Conservation (phyloP, 1,140 invertebrate species). For the Drosophila malerkotliana region DNA sequence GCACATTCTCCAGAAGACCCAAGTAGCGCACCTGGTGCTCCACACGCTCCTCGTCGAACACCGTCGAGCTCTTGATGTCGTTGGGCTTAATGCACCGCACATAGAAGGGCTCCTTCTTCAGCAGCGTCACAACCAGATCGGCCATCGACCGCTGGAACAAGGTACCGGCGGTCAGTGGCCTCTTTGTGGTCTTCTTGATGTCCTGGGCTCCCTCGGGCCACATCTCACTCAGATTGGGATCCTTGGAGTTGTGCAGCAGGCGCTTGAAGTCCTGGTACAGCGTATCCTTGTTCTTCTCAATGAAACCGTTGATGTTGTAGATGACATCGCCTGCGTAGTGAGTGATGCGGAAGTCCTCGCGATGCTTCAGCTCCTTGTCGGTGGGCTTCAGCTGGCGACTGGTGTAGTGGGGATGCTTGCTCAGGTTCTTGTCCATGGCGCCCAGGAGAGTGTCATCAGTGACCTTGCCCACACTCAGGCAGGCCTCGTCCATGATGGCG, state of each 20-base stretch:
- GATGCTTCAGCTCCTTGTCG: constrained; percentile 92
- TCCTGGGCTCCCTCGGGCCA: constrained; percentile 97
- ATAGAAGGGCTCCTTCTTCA: constrained; percentile 97
- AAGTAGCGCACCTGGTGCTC: constrained; percentile 96
- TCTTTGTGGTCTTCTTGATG: constrained; percentile 96
- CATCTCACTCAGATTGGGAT: constrained; percentile 92
- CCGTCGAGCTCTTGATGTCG: constrained; percentile 92
- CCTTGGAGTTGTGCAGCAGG: constrained; percentile 92
- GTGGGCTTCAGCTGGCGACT: constrained; percentile 92
- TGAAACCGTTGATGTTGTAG: constrained; percentile 94
- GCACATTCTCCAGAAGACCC: constrained; percentile 96
- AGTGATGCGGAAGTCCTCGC: constrained; percentile 92
- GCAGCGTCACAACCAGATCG: constrained; percentile 93
- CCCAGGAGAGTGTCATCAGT: constrained; percentile 96
- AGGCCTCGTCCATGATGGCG: constrained; percentile 97
- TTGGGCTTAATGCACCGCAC: constrained; percentile 98
- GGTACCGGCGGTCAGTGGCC: constrained; percentile 95
- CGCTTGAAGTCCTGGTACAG: constrained; percentile 98
- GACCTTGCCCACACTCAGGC: constrained; percentile 96
- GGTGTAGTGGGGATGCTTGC: constrained; percentile 93
- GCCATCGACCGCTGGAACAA: constrained; percentile 98
- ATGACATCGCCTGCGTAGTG: constrained; percentile 99
- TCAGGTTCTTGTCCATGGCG: constrained; percentile 96
- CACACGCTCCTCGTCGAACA: constrained; percentile 89
- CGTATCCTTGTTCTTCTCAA: constrained; percentile 98